Percentiles rank a stretch among this genome's conserved stretches.
Evolutionary conservation across 2,797 vertebrate species (phyloP).

Genomic region (Cryptoprocta ferox): DNA sequence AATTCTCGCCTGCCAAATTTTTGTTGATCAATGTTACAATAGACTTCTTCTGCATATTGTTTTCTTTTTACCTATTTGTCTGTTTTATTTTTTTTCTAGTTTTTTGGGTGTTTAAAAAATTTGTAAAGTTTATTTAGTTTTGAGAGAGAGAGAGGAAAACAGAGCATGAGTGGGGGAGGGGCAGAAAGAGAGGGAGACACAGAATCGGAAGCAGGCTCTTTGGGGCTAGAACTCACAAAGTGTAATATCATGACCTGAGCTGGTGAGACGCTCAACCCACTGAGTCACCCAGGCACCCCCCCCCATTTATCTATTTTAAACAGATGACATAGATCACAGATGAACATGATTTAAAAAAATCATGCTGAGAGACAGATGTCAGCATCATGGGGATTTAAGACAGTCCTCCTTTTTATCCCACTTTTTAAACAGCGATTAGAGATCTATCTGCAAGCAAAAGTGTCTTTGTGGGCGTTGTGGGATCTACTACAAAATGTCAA

Average conservation of each 20-base stretch:
- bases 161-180: too few species aligned
- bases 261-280: too few species aligned
- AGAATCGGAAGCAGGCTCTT: too few species aligned
- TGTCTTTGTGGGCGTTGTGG: accelerated
- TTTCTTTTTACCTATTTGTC: neutral
- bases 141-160: too few species aligned
- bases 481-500: neutral
- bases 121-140: too few species aligned
- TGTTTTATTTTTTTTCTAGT: neutral
- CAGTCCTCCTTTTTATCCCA: neutral
- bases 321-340: neutral
- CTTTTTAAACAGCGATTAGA: neutral
- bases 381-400: neutral
- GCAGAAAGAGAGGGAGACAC: too few species aligned
- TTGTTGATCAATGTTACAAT: neutral
- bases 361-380: neutral
- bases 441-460: neutral
- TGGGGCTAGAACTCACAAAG: too few species aligned
- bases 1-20: neutral
- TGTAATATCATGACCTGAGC: too few species aligned
- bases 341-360: neutral
- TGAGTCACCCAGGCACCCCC: too few species aligned
- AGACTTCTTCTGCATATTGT: neutral
- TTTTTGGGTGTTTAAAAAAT: too few species aligned
- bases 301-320: neutral